These are phyloP conservation scores for Lucifuga dentata DNA, from an alignment of 2,113 vertebrate species.

Conservation along the genomic window DNA sequence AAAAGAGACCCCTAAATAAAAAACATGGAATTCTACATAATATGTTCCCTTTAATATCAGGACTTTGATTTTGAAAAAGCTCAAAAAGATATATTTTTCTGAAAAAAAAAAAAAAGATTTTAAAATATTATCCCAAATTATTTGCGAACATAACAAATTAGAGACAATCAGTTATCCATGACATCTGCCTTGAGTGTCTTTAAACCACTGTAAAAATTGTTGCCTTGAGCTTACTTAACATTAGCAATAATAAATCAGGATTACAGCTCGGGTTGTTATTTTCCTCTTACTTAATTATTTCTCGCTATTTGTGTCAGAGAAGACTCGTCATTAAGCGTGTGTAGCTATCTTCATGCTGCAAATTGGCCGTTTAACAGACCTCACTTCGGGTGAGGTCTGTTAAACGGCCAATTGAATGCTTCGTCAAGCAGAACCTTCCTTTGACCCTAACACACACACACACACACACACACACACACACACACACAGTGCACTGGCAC, in stretches of 20 bases:
- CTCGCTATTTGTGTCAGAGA: constrained; percentile 5
- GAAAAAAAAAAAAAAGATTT: too few relatives aligned
- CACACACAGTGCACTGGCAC: constrained; percentile 45
- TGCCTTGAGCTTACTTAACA: not conserved
- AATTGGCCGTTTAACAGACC: too few relatives aligned
- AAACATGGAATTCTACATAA: too few relatives aligned
- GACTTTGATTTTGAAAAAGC: too few relatives aligned
- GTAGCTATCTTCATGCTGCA: constrained; percentile 28
- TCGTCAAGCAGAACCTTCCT: constrained; percentile 80
- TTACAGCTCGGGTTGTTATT: not conserved
- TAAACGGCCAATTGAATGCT: constrained; percentile 78
- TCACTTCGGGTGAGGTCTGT: constrained; percentile 74
- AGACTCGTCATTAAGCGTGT: constrained; percentile 62
- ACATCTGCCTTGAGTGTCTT: too few relatives aligned
- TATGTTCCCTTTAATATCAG: too few relatives aligned
- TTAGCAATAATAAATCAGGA: not conserved
- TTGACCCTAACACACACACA: constrained; percentile 61
- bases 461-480: constrained; percentile 20
- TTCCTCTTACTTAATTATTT: constrained; percentile 10
- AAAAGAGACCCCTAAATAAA: too few relatives aligned
- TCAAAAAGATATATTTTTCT: too few relatives aligned
- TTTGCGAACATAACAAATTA: too few relatives aligned
- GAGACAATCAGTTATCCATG: too few relatives aligned
- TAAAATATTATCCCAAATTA: too few relatives aligned
- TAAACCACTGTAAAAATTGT: not conserved